Conservation (phyloP, 1,140 invertebrate genomes). For the Diachasma alloeum region DNA sequence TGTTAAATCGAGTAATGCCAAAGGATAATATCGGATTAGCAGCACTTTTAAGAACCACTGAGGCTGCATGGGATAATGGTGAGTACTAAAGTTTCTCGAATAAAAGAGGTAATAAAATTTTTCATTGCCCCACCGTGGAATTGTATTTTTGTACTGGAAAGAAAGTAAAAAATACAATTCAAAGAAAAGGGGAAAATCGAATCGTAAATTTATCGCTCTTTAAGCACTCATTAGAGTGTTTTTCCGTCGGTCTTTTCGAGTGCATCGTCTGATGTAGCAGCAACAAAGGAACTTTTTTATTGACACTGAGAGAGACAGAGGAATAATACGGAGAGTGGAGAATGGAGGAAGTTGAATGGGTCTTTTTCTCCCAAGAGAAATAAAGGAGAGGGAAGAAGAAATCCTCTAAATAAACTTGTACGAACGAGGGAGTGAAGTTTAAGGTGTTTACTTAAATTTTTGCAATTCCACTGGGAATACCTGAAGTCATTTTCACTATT, state of each 20-base stretch:
- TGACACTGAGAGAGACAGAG: neutral
- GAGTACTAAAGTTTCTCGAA: slow-evolving; percentile 46
- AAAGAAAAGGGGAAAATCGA: slow-evolving; percentile 2
- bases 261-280: neutral
- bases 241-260: neutral
- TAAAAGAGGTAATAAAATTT: neutral
- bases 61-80: slow-evolving; percentile 92
- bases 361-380: neutral
- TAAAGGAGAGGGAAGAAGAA: neutral
- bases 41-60: slow-evolving; percentile 92
- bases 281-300: slow-evolving; percentile 1
- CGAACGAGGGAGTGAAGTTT: neutral
- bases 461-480: neutral
- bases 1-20: slow-evolving; percentile 99
- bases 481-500: neutral
- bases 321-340: neutral
- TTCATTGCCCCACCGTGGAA: neutral
- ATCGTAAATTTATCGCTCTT: slow-evolving; percentile 2
- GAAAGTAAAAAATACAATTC: neutral
- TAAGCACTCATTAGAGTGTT: slow-evolving; percentile 8
- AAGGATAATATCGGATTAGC: slow-evolving; percentile 99
- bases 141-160: neutral
- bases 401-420: neutral
- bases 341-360: neutral
- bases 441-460: neutral